phyloP scores from a whole-genome alignment of 2,797 vertebrate genomes.

The Acanthurus lineatus region DNA sequence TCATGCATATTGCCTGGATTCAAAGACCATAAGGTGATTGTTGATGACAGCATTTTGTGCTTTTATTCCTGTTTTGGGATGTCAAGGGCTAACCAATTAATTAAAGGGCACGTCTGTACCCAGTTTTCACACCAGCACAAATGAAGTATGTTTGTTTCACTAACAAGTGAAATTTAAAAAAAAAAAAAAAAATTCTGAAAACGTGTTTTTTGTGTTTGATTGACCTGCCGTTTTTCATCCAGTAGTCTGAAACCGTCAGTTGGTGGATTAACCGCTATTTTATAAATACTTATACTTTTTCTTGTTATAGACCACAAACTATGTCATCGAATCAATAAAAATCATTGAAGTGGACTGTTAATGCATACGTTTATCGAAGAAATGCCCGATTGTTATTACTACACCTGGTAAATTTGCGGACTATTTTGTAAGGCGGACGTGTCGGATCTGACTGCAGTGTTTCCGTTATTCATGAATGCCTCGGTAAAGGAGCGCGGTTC shows the following conservation, averaged over 20 bases:
- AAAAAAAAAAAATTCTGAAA: too few species aligned
- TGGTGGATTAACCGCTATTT: background rate
- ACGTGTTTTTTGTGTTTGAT: background rate
- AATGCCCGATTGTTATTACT: background rate
- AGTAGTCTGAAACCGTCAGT: too few species aligned
- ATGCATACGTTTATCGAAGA: too few species aligned
- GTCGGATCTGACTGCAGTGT: constrained; percentile 5
- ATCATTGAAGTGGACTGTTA: too few species aligned
- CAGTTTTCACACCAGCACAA: background rate
- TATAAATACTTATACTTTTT: background rate
- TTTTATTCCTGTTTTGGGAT: background rate
- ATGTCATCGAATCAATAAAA: too few species aligned
- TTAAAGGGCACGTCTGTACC: background rate
- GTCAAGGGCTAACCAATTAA: background rate
- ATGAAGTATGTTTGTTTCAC: background rate
- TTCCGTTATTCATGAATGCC: constrained; percentile 55
- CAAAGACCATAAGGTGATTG: too few species aligned
- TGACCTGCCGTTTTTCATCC: background rate
- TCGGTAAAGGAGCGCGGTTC: constrained; percentile 57
- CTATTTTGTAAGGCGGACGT: constrained; percentile 83
- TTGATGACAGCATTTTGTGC: background rate
- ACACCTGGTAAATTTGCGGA: constrained; percentile 40
- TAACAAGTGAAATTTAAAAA: too few species aligned
- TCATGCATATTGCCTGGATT: background rate
- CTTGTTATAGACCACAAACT: background rate